Evolutionary conservation across 2,113 vertebrate species (phyloP).

Genomic region (Ovibos moschatus): DNA sequence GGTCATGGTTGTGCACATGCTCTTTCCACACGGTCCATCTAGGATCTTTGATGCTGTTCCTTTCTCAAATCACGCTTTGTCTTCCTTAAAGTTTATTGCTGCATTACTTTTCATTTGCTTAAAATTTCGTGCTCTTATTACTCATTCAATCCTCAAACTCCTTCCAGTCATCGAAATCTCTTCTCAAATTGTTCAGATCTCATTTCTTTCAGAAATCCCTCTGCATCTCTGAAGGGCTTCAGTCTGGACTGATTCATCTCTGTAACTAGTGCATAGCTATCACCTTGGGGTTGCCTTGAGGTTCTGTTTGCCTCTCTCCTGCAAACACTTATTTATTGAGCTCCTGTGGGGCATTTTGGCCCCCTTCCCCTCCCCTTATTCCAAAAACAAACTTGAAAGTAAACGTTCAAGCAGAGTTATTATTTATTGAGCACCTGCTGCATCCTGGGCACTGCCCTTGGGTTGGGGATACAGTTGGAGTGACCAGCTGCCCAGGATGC

Average conservation of each 20-base stretch:
- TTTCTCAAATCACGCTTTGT: background rate
- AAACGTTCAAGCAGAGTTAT: background rate
- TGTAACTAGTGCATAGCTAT: background rate
- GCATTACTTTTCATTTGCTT: background rate
- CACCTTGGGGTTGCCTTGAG: background rate
- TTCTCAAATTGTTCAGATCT: background rate
- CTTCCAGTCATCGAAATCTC: background rate
- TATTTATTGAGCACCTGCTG: background rate
- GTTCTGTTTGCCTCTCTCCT: background rate
- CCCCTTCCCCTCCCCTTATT: background rate
- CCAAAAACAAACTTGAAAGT: background rate
- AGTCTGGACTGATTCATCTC: background rate
- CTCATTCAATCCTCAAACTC: background rate
- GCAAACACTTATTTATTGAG: background rate
- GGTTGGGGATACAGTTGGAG: background rate
- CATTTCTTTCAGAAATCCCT: background rate
- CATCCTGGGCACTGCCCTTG: background rate
- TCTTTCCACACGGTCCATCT: background rate
- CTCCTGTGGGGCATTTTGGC: background rate
- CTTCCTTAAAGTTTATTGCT: background rate
- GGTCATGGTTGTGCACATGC: background rate
- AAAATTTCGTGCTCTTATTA: background rate
- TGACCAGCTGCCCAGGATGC: background rate
- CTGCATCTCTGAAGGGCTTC: background rate
- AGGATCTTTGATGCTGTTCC: background rate